Percentiles rank a stretch among this genome's conserved stretches.
phyloP scores from a whole-genome alignment of 2,888 invertebrate species.

The Hirtodrosophila duncani region DNA sequence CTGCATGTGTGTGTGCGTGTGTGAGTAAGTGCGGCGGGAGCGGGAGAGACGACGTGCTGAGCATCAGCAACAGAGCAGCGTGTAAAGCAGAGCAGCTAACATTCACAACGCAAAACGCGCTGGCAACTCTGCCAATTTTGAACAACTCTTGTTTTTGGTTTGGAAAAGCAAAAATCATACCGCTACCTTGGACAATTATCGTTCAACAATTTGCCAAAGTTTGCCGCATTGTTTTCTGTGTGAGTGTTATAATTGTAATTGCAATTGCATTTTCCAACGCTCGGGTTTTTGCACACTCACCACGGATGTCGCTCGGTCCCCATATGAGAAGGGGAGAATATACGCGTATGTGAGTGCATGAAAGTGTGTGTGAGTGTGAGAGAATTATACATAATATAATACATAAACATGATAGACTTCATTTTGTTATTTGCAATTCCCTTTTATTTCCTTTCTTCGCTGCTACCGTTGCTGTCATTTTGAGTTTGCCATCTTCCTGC shows the following conservation, averaged over 20 bases:
- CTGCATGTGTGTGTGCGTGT: conserved; percentile 9
- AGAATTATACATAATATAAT: conserved; percentile 23
- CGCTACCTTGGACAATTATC: too few relatives aligned
- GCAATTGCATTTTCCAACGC: too few relatives aligned
- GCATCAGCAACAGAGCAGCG: not conserved
- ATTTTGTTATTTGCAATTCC: conserved; percentile 58
- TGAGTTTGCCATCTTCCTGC: conserved; percentile 3
- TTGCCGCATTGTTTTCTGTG: too few relatives aligned
- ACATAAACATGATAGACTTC: conserved; percentile 36
- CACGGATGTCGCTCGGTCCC: too few relatives aligned
- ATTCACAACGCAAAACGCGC: too few relatives aligned
- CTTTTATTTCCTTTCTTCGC: conserved; percentile 68
- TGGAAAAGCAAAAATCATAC: too few relatives aligned
- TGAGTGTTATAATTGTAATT: too few relatives aligned
- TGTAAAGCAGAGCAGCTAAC: too few relatives aligned
- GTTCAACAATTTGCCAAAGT: too few relatives aligned
- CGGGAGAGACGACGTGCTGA: conserved; percentile 2
- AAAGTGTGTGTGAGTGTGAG: conserved; percentile 10
- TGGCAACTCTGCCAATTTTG: not conserved
- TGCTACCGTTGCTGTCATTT: conserved; percentile 34
- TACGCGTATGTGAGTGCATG: conserved; percentile 1
- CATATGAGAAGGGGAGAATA: too few relatives aligned
- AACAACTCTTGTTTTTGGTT: not conserved
- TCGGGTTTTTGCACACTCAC: conserved; percentile 24
- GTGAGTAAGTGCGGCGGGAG: conserved; percentile 3